Evolutionary conservation across 2,888 invertebrate species (phyloP), one percentile per base, ranked within the genome.

Genomic region (Tenthredo livida): DNA sequence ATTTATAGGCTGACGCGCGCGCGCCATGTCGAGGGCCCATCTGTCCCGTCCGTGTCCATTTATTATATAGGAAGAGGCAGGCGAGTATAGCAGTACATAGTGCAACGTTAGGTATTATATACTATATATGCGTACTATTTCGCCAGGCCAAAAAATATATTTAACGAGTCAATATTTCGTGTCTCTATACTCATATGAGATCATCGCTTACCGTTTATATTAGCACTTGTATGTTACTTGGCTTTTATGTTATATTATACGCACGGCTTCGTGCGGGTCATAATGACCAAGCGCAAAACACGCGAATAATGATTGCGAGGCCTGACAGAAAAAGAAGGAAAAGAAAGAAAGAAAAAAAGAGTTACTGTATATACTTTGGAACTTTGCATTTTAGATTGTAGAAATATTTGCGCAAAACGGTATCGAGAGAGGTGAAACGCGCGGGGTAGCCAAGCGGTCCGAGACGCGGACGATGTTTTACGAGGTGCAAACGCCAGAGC

Each of bases 401-500:
- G 29, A 50, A 33, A 77, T 33, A 29, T 47, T 77, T 25, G 21
- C 33, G 54, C 50, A 29, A 58, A 80, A 80, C 65, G 80, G 65
- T 80, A 80, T 80, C 43, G 65, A 40, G 37, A 61, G 61, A 37
- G 80, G 10, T 25, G 61, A 61, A 58, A 65, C 37, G 25, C 50
- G 33, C 47, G 25, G 33, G 54, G 29, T 29, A 54, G 50, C 29
- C 29, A 54, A 77, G 54, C 17, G 50, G 40, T 61, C 80, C 21
- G 58, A 58, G 37, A 37, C 37, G 37, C n/a, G 37, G 58, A 67
- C 77, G 84, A 73, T 72, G 85, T 87, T 88, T 88, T 88, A 88
- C 88, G 88, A 88, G 88, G 88, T 88, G 88, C 84, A 85, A 86
- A 88, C 87, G 85, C 85, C 83, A 67, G 72, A 80, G 86, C 85